phyloP scores from a whole-genome alignment of 2,113 vertebrate genomes.

The Callipepla californica region DNA sequence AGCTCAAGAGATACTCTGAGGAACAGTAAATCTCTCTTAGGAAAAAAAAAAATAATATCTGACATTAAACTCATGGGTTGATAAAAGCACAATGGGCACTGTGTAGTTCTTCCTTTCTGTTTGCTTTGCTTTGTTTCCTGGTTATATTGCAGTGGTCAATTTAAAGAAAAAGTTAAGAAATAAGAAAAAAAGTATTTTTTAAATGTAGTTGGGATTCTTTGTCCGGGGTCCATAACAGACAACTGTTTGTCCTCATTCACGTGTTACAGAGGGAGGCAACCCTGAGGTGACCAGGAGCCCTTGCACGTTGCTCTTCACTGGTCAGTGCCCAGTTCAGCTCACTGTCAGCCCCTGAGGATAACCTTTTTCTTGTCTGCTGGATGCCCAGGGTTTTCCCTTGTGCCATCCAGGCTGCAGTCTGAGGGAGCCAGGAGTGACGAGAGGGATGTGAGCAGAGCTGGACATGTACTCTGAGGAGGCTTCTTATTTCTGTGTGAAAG shows the following conservation, averaged over 20 bases:
- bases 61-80: neutral
- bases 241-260: neutral
- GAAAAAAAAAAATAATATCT: neutral
- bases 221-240: neutral
- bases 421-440: neutral
- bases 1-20: neutral
- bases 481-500: neutral
- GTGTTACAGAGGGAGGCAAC: neutral
- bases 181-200: neutral
- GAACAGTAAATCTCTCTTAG: neutral
- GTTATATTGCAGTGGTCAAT: neutral
- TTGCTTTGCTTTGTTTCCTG: neutral
- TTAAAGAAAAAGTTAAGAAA: neutral
- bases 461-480: neutral
- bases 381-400: neutral
- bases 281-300: neutral
- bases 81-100: neutral
- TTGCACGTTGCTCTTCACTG: neutral
- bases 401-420: neutral
- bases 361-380: neutral
- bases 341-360: neutral
- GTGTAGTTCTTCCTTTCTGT: neutral
- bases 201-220: neutral
- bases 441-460: neutral
- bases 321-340: accelerated